Evolutionary conservation across 2,113 vertebrate species (phyloP).

Genomic region (Cavia porcellus): DNA sequence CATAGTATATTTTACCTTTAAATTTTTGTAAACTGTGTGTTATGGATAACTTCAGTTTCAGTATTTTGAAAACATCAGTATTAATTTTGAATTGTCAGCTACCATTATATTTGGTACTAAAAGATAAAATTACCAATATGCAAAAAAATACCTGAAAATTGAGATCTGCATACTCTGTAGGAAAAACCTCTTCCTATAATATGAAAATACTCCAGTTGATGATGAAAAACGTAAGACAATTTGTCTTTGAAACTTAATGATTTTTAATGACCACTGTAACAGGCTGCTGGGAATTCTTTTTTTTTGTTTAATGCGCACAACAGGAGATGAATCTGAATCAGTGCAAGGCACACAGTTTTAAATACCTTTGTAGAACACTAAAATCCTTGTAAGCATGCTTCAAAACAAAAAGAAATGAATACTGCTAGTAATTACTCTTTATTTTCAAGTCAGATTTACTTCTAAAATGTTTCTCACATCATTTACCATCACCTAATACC

Average conservation of each 20-base stretch:
- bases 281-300: background rate
- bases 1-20: too few relatives aligned
- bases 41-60: too few relatives aligned
- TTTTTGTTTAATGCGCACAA: background rate
- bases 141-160: background rate
- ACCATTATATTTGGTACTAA: too few relatives aligned
- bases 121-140: too few relatives aligned
- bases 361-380: background rate
- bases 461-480: background rate
- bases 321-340: background rate
- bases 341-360: background rate
- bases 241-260: background rate
- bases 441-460: slow-evolving; percentile 42
- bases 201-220: slow-evolving; percentile 23
- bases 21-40: too few relatives aligned
- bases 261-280: background rate
- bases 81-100: too few relatives aligned
- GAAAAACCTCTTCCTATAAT: slow-evolving; percentile 35
- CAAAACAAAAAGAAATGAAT: slow-evolving; percentile 45
- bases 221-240: background rate
- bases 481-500: background rate
- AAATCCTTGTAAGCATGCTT: background rate
- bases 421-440: background rate
- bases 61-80: too few relatives aligned
- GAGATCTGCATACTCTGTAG: background rate